Evolutionary conservation across 1,140 invertebrate species (phyloP), one percentile per base, ranked within the genome.

Genomic region (Solenopsis fugax): DNA sequence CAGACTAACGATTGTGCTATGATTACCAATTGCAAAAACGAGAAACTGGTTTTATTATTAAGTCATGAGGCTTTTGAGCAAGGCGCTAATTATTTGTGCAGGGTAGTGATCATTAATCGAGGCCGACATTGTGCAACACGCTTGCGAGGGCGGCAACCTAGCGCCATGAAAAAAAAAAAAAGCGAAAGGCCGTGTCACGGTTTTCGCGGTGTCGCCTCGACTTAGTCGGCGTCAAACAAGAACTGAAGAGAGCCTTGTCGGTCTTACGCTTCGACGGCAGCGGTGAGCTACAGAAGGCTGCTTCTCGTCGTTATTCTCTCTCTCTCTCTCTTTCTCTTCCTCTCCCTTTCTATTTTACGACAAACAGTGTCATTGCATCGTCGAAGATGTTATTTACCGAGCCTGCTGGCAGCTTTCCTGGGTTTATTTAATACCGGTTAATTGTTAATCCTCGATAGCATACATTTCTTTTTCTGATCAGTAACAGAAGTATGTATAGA

Each of bases 131-230:
- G 84, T 50, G 86, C 80, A 87, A 89, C 60, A n/a, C 65, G 45
- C 50, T 37, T n/a, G 67, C 34, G 65, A 76, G 67, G 75, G 75
- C 82, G 86, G 86, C 60, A 71, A 76, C 21, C 62, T 62, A 84
- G 62, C 37, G 82, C 45, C 62, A 86, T 10, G 81, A 60, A 86
- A 89, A 89, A 29, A 60, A 86, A 89, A 89, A 29, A 89, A 89
- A 86, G 64, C 84, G 52, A 93, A 93, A 94, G 94, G 91, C 94
- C 93, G 90, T 95, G 94, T 95, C 93, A 93, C 90, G 94, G 93
- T 94, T 93, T 94, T 93, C 92, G 91, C 94, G 92, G 93, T 95
- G 94, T 95, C 94, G 93, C 93, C 92, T 85, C 94, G 92, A 88
- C 91, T 95, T 94, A 95, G 92, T 85, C 82, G 54, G 92, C 54